These are phyloP conservation scores for Bombus terrestris DNA, from an alignment of 1,140 invertebrate genomes.

Conservation along the genomic window DNA sequence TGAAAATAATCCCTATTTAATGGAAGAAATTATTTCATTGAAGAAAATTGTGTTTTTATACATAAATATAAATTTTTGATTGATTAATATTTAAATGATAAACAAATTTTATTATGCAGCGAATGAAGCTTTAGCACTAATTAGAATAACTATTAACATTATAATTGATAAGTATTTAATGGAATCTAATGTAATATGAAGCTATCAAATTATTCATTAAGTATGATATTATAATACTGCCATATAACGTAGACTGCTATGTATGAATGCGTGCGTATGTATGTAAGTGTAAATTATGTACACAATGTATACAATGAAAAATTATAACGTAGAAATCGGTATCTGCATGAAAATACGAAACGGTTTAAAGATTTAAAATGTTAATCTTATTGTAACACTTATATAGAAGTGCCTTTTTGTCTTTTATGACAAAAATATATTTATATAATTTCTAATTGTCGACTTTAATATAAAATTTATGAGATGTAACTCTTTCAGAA, in stretches of 20 bases:
- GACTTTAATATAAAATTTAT: slow-evolving; percentile 27
- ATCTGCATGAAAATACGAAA: slow-evolving; percentile 15
- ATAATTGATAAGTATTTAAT: slow-evolving; percentile 59
- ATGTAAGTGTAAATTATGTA: slow-evolving; percentile 44
- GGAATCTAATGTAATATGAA: slow-evolving; percentile 59
- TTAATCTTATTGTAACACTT: slow-evolving; percentile 44
- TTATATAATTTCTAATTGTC: slow-evolving; percentile 43
- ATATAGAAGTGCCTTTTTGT: slow-evolving; percentile 61
- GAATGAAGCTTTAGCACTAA: slow-evolving; percentile 39
- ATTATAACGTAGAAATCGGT: slow-evolving; percentile 25
- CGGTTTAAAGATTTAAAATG: slow-evolving; percentile 11
- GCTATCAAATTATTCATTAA: slow-evolving; percentile 65
- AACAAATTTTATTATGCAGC: slow-evolving; percentile 25
- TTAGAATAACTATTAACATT: slow-evolving; percentile 47
- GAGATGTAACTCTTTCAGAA: background rate
- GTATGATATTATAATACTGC: slow-evolving; percentile 70
- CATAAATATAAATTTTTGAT: slow-evolving; percentile 42
- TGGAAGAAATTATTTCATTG: slow-evolving; percentile 27
- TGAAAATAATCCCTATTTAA: background rate
- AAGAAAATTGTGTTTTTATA: slow-evolving; percentile 48
- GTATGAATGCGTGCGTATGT: slow-evolving; percentile 17
- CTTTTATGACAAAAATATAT: slow-evolving; percentile 38
- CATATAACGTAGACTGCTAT: slow-evolving; percentile 73
- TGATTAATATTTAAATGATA: slow-evolving; percentile 40
- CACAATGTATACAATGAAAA: slow-evolving; percentile 33